Evolutionary conservation across 2,888 invertebrate species (phyloP).

Genomic region (Drosophila longiperda): DNA sequence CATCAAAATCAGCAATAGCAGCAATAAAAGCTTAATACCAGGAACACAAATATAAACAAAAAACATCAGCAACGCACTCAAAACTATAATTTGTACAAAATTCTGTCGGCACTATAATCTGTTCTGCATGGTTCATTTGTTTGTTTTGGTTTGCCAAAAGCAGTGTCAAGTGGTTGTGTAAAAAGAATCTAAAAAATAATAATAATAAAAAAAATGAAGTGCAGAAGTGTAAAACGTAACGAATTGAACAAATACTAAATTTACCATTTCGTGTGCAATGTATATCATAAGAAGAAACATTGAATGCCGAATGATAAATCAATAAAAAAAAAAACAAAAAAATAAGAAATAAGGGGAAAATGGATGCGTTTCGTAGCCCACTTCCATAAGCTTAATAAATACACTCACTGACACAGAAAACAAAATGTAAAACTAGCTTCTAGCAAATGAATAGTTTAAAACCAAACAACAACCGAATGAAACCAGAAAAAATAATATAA

Average conservation of each 20-base stretch:
- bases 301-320: no score
- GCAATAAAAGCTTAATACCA: background rate
- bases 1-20: background rate
- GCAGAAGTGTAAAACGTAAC: slow-evolving; percentile 14
- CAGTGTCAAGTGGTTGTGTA: slow-evolving; percentile 67
- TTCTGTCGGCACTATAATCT: slow-evolving; percentile 27
- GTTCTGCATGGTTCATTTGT: background rate
- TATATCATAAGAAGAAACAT: no score
- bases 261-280: no score
- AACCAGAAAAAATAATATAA: no score
- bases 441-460: no score
- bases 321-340: no score
- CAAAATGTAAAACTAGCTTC: no score
- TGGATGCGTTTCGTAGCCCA: no score
- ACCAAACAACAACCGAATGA: no score
- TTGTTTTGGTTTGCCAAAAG: slow-evolving; percentile 65
- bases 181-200: slow-evolving; percentile 37
- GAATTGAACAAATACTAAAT: slow-evolving; percentile 37
- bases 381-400: no score
- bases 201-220: slow-evolving; percentile 24
- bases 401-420: no score
- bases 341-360: no score
- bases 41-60: background rate
- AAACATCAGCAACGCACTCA: slow-evolving; percentile 7
- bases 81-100: slow-evolving; percentile 44